Percentiles rank a stretch among this genome's conserved stretches.
Conservation (phyloP, 2,888 invertebrate species). For the Rugalucina vietnamica region DNA sequence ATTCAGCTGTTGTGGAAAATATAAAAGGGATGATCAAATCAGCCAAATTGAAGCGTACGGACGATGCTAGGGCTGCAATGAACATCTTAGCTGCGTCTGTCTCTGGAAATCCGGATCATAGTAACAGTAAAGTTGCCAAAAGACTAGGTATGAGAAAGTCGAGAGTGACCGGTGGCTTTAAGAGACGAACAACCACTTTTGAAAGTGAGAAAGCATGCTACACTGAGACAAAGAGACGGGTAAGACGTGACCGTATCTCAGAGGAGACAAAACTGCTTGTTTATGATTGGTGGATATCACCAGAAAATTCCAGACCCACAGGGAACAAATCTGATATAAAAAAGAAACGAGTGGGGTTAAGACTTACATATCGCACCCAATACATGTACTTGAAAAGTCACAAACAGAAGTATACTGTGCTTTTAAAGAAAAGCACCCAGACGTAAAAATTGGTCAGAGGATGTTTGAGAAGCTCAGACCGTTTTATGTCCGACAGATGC, state of each 20-base stretch:
- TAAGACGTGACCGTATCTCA: slow-evolving; percentile 13
- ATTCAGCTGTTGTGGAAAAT: background rate
- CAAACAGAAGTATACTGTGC: slow-evolving; percentile 36
- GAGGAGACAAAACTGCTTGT: slow-evolving; percentile 9
- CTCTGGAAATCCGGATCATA: no score
- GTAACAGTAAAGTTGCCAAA: no score
- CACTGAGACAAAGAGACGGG: no score
- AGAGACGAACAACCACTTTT: no score
- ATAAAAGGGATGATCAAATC: background rate
- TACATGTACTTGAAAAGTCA: slow-evolving; percentile 35
- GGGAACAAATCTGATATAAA: slow-evolving; percentile 41
- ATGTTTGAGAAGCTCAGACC: slow-evolving; percentile 39
- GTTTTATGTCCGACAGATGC: slow-evolving; percentile 16
- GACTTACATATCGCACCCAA: slow-evolving; percentile 25
- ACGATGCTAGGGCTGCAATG: background rate
- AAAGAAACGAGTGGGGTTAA: slow-evolving; percentile 26
- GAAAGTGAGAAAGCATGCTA: no score
- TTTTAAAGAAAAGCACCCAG: slow-evolving; percentile 25
- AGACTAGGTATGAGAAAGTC: background rate
- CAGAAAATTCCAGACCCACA: slow-evolving; percentile 22
- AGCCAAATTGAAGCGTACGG: background rate
- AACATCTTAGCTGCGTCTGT: background rate
- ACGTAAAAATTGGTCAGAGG: slow-evolving; percentile 33
- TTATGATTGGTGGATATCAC: slow-evolving; percentile 36
- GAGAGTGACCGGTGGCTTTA: no score